These are phyloP conservation scores for Rhea pennata DNA, from an alignment of 2,113 vertebrate species.

Conservation along the genomic window DNA sequence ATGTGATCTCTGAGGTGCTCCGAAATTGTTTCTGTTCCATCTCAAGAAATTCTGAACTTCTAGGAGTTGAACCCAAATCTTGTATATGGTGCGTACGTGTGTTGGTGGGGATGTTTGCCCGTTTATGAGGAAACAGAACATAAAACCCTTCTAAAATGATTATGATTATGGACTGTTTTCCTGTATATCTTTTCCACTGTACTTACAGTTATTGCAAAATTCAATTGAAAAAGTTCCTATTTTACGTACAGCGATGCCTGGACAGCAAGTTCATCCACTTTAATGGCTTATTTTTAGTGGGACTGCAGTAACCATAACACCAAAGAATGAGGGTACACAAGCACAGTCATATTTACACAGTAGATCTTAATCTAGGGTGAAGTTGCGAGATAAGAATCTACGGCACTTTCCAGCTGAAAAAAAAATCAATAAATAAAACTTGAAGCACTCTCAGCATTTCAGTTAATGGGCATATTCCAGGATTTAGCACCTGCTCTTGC, in stretches of 20 bases:
- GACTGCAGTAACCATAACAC: neutral
- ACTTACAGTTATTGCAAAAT: neutral
- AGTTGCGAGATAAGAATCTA: constrained; percentile 25
- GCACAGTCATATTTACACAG: constrained; percentile 27
- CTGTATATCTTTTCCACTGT: neutral
- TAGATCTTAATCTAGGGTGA: constrained; percentile 27
- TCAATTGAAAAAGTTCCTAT: neutral
- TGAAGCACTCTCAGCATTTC: neutral
- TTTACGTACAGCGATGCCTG: neutral
- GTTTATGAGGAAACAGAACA: neutral
- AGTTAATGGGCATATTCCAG: constrained; percentile 6
- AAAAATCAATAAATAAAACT: constrained; percentile 61
- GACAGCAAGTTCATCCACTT: neutral
- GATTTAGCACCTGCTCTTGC: constrained; percentile 26
- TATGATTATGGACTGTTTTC: neutral
- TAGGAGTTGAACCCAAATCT: neutral
- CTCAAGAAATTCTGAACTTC: neutral
- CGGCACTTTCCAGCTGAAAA: constrained; percentile 55
- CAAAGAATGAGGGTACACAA: neutral
- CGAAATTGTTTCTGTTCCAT: neutral
- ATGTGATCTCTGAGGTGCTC: neutral
- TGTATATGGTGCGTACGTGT: neutral
- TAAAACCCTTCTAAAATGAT: neutral
- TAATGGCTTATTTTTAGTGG: constrained; percentile 2
- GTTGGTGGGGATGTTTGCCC: neutral